Evolutionary conservation across 1,140 invertebrate genomes (phyloP).

Genomic region (Sycophila sp.): DNA sequence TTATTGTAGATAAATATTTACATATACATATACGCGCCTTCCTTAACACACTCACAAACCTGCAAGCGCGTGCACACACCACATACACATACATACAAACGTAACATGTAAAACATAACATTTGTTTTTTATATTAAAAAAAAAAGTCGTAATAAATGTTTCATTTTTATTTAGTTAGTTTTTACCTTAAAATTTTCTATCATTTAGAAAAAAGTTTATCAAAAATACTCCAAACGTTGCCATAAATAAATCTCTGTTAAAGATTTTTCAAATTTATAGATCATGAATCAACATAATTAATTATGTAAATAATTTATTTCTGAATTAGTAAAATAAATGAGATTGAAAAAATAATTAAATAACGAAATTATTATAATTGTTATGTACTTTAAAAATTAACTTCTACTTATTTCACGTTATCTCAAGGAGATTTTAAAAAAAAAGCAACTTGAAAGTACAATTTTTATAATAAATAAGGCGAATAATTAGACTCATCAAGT

Average conservation of each 20-base stretch:
- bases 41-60: neutral
- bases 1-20: constrained; percentile 30
- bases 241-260: neutral
- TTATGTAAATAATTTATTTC: neutral
- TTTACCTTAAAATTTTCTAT: too few relatives aligned
- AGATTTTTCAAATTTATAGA: too few relatives aligned
- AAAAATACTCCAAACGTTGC: neutral
- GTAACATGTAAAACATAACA: constrained; percentile 30
- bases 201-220: neutral
- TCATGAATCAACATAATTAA: neutral
- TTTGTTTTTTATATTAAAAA: constrained; percentile 38
- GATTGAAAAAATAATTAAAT: neutral
- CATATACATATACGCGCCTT: neutral
- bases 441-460: too few relatives aligned
- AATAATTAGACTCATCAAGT: too few relatives aligned
- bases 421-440: too few relatives aligned
- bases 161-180: constrained; percentile 37
- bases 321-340: neutral
- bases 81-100: neutral
- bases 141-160: constrained; percentile 38
- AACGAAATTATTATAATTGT: neutral
- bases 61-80: too few relatives aligned
- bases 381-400: too few relatives aligned
- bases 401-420: too few relatives aligned
- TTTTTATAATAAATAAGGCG: too few relatives aligned